Percentiles rank a stretch among this genome's conserved stretches.
Conservation (phyloP, 2,113 vertebrate genomes). For the Leucopsar rothschildi region DNA sequence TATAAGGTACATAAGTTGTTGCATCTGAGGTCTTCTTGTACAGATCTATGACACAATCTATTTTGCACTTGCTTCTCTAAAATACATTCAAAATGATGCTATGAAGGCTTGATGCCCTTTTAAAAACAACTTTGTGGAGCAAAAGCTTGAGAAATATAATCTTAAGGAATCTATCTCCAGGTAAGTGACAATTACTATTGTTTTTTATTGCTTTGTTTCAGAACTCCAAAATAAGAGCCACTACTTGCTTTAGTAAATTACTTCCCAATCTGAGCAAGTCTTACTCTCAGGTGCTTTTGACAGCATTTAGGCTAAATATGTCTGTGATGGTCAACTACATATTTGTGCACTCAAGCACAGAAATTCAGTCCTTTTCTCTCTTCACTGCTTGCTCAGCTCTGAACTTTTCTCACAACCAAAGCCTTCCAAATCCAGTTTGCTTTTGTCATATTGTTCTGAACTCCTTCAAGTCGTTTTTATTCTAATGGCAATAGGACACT, state of each 20-base stretch:
- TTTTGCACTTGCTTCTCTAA: neutral
- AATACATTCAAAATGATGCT: neutral
- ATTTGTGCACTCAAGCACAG: neutral
- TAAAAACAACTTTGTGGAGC: neutral
- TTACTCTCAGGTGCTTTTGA: neutral
- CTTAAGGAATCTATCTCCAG: neutral
- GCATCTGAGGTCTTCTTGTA: neutral
- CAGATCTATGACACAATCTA: neutral
- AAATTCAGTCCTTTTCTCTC: neutral
- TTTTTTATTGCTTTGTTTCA: neutral
- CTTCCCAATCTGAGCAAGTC: neutral
- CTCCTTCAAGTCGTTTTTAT: neutral
- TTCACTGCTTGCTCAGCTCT: neutral
- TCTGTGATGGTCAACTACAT: neutral
- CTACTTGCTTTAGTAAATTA: neutral
- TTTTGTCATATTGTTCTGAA: neutral
- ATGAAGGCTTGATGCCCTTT: neutral
- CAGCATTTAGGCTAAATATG: neutral
- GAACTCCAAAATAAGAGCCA: neutral
- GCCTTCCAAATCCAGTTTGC: neutral
- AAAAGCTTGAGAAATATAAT: neutral
- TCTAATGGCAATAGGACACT: neutral
- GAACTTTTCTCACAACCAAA: neutral
- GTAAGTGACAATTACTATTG: neutral
- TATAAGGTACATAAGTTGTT: neutral